phyloP scores from a whole-genome alignment of 2,797 vertebrate species.

The Nothura maculosa region DNA sequence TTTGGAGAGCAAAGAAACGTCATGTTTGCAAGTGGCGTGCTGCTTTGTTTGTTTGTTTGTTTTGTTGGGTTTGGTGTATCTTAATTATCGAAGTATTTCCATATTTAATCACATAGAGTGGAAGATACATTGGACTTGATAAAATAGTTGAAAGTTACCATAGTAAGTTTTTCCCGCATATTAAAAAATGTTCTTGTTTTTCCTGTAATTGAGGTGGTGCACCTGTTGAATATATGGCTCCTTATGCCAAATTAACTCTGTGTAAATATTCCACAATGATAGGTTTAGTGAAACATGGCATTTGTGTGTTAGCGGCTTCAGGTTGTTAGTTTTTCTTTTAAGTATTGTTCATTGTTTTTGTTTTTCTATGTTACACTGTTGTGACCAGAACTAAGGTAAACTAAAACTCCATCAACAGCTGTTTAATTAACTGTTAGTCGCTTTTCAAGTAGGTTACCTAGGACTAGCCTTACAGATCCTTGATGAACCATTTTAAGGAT shows the following conservation, averaged over 20 bases:
- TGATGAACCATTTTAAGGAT: background rate
- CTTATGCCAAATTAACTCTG: background rate
- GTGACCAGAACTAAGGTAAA: background rate
- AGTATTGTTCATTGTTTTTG: background rate
- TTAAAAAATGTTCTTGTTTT: background rate
- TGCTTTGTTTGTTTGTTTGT: background rate
- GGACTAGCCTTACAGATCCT: background rate
- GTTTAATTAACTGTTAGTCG: no score
- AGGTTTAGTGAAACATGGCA: background rate
- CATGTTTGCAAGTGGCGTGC: background rate
- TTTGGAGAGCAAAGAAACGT: background rate
- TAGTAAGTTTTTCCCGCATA: background rate
- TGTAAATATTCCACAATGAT: background rate
- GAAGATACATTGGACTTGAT: background rate
- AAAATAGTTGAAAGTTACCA: background rate
- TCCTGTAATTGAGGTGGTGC: background rate
- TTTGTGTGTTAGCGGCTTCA: background rate
- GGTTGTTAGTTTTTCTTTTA: background rate
- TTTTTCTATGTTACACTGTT: background rate
- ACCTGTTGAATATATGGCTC: background rate
- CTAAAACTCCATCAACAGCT: background rate
- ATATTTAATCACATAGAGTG: background rate
- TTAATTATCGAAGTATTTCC: background rate
- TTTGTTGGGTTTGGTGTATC: background rate
- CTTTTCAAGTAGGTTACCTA: background rate